Percentiles rank a stretch among this genome's conserved stretches.
These are phyloP conservation scores for Macaria notata DNA, from an alignment of 2,888 invertebrate species.

Conservation along the genomic window DNA sequence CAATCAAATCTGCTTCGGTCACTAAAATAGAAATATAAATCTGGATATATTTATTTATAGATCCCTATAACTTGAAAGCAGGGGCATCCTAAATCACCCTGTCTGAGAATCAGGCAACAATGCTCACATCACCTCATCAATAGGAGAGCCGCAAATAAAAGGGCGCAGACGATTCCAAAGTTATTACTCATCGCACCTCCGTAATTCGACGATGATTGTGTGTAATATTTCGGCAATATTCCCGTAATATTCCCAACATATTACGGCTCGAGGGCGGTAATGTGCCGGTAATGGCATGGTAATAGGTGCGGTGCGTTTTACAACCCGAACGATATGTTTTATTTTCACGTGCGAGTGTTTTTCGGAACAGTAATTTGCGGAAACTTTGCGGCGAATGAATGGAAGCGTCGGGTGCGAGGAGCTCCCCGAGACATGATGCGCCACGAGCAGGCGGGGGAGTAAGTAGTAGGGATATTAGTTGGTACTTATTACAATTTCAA, in stretches of 20 bases:
- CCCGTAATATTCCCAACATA: constrained; percentile 28
- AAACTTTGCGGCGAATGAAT: constrained; percentile 9
- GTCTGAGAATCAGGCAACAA: no score
- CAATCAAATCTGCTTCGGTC: no score
- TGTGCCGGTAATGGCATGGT: constrained; percentile 30
- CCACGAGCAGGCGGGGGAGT: no score
- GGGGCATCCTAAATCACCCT: no score
- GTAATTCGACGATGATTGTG: constrained; percentile 39
- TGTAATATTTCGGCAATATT: constrained; percentile 38
- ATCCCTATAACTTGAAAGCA: no score
- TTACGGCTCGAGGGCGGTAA: constrained; percentile 3
- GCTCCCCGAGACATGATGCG: no score
- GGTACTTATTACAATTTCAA: no score
- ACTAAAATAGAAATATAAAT: no score
- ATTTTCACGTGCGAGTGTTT: constrained; percentile 27
- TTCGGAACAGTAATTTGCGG: constrained; percentile 15
- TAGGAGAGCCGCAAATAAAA: constrained; percentile 20
- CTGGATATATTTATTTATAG: no score
- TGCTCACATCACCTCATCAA: constrained; percentile 1
- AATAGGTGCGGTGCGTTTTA: constrained; percentile 33
- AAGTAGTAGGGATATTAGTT: no score
- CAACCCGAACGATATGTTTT: constrained; percentile 24
- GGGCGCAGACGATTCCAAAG: constrained; percentile 26
- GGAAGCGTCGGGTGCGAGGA: not conserved
- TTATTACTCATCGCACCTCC: constrained; percentile 32